Conservation (phyloP, 2,113 vertebrate genomes). For the Sigmodon hispidus region DNA sequence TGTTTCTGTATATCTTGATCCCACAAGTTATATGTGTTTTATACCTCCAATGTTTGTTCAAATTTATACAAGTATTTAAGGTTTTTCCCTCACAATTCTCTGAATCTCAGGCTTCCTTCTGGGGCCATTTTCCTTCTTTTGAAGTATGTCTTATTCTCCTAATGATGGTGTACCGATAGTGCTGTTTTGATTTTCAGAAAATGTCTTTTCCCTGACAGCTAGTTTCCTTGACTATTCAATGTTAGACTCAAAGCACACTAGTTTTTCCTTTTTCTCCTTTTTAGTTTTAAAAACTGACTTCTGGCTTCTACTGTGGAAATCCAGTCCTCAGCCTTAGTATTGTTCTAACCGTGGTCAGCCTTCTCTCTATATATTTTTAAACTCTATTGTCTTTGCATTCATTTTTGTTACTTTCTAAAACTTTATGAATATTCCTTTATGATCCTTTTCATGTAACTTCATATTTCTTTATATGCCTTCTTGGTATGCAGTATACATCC, state of each 20-base stretch:
- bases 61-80: not conserved
- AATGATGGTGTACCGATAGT: not conserved
- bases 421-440: not conserved
- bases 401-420: not conserved
- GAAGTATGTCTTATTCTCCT: not conserved
- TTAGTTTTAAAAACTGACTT: not conserved
- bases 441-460: not conserved
- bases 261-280: not conserved
- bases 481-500: not conserved
- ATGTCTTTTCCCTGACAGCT: conserved; percentile 1
- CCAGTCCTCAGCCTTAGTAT: not conserved
- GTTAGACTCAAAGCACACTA: not conserved
- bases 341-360: not conserved
- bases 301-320: not conserved
- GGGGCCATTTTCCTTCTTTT: not conserved
- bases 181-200: conserved; percentile 31
- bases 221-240: not conserved
- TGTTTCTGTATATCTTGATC: not conserved
- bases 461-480: not conserved
- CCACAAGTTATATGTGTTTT: not conserved
- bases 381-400: not conserved
- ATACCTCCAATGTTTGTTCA: not conserved
- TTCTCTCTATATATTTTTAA: not conserved
- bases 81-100: not conserved
- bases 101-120: not conserved